Evolutionary conservation across 1,140 invertebrate species (phyloP).

Genomic region (Musca domestica): DNA sequence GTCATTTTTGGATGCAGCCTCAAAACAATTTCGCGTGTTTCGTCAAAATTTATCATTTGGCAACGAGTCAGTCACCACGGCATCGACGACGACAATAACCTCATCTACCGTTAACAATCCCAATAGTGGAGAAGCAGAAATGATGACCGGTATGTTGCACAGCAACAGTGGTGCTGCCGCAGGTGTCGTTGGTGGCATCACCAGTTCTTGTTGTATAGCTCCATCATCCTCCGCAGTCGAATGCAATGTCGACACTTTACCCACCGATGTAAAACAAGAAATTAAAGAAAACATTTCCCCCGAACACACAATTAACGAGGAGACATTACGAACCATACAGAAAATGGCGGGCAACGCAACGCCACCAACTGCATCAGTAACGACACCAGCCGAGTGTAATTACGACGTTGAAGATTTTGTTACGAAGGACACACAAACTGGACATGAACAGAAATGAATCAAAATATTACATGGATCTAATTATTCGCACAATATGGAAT

Average conservation of each 20-base stretch:
- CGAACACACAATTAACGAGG: constrained; percentile 51
- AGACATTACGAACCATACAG: constrained; percentile 44
- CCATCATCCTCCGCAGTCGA: constrained; percentile 25
- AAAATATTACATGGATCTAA: too few species aligned
- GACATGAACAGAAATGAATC: too few species aligned
- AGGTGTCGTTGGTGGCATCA: constrained; percentile 9
- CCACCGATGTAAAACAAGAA: constrained; percentile 44
- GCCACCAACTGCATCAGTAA: constrained; percentile 29
- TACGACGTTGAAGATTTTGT: background rate
- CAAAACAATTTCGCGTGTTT: constrained; percentile 47
- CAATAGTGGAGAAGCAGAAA: background rate
- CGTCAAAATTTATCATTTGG: constrained; percentile 49
- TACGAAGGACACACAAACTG: too few species aligned
- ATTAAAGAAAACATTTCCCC: constrained; percentile 53
- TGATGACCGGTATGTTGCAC: background rate
- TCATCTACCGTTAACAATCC: constrained; percentile 11
- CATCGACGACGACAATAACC: constrained; percentile 11
- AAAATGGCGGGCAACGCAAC: constrained; percentile 35
- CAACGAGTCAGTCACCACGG: constrained; percentile 27
- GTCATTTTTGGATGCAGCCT: constrained; percentile 47
- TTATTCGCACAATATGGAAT: too few species aligned
- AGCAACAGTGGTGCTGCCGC: background rate
- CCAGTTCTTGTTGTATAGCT: background rate
- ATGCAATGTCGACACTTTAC: constrained; percentile 38
- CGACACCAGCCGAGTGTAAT: background rate